Base-by-base conservation (phyloP, 2,797 vertebrate genomes). In the Champsocephalus esox region DNA sequence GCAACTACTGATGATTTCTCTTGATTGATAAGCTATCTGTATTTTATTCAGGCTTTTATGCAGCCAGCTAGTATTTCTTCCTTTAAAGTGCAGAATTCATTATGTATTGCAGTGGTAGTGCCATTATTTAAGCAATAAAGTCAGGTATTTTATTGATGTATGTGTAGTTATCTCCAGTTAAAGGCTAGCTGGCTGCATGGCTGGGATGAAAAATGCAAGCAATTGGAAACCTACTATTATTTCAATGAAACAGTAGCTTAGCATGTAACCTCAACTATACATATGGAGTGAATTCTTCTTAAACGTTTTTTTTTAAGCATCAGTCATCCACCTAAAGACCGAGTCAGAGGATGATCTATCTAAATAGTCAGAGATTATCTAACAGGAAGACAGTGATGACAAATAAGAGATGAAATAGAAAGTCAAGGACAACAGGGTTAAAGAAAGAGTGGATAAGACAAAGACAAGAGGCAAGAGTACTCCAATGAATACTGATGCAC, bases 401-500 rank as follows among this genome's bases (percentile, higher is more conserved):
- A 77, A 81, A 83, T 85, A 52, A 82, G 75, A 76, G 80, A 82
- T 51, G 51, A 83, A 77, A 73, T 12, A 72, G 74, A 57, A 68
- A 59, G 60, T 57, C 74, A 78, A 86, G 79, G 79, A 89, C 67
- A 87, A 87, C 85, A 10, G 49, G 74, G 56, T 51, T 24, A 34
- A 60, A 24, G 71, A 14, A 44, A 60, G 49, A 73, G 70, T 85
- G 60, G 77, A 77, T 60, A 79, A 41, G 59, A 76, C 75, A 74
- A 54, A 80, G 67, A 86, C 13, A 44, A 82, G 77, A 88, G 58
- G 7, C 24, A 28, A 28, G 24, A 28, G 3, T 3, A 63, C 24
- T 59, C 5, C 66, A 61, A 81, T 50, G 77, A 83, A 88, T 74
- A 75, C 69, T 79, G 74, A 88, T 75, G 75, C 79, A 82, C 76